phyloP scores from a whole-genome alignment of 2,888 invertebrate species.

The Micoletzkya japonica region DNA sequence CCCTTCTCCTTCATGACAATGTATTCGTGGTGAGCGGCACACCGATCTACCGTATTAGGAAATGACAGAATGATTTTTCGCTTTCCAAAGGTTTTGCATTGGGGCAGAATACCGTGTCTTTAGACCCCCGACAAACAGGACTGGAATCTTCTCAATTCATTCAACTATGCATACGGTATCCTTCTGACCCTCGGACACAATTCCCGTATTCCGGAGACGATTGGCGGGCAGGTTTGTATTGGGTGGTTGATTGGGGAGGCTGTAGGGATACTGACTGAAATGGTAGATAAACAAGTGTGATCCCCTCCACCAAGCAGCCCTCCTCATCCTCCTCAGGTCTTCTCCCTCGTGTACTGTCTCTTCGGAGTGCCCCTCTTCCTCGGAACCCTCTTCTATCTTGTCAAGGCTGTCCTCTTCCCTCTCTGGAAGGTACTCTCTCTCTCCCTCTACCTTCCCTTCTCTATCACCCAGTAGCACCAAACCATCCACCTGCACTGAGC shows the following conservation, averaged over 20 bases:
- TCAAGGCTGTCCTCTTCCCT: not conserved
- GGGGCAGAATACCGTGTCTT: not conserved
- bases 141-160: slow-evolving; percentile 53
- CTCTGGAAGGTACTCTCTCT: not conserved
- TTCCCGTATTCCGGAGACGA: slow-evolving; percentile 48
- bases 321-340: no score
- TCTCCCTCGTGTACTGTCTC: slow-evolving; percentile 54
- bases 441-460: no score
- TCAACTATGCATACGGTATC: slow-evolving; percentile 58
- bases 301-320: no score
- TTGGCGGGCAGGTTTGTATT: slow-evolving; percentile 56
- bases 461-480: not conserved
- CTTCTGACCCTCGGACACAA: slow-evolving; percentile 59
- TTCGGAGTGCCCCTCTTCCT: slow-evolving; percentile 59
- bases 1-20: no score
- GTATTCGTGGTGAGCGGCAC: no score
- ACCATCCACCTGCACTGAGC: not conserved
- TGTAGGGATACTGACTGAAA: not conserved
- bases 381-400: slow-evolving; percentile 35
- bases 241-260: not conserved
- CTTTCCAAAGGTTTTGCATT: not conserved
- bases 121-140: slow-evolving; percentile 32
- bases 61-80: not conserved
- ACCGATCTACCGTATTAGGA: no score
- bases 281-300: not conserved